A percentile compares a stretch with the other conserved stretches of the same genome.
phyloP scores from a whole-genome alignment of 2,113 vertebrate species.

The Sebastes schlegelii region DNA sequence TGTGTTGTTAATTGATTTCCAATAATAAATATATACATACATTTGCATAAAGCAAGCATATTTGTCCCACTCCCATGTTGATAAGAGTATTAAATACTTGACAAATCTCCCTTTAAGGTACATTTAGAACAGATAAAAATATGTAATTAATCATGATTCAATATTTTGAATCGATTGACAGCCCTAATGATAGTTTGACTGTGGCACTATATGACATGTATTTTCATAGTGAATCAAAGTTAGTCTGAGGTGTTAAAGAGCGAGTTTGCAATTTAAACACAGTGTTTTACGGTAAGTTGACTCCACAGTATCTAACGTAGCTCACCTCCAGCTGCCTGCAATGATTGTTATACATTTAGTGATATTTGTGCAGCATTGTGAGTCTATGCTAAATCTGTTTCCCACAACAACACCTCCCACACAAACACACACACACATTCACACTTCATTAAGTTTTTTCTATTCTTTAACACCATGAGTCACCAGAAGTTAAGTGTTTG shows the following conservation, averaged over 20 bases:
- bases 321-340: not conserved
- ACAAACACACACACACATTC: slow-evolving; percentile 15
- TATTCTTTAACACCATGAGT: slow-evolving; percentile 32
- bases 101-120: too few species aligned
- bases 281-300: not conserved
- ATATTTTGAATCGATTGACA: too few species aligned
- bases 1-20: too few species aligned
- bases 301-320: not conserved
- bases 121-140: too few species aligned
- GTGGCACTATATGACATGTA: not conserved
- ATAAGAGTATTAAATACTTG: too few species aligned
- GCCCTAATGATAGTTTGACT: not conserved
- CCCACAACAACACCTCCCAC: not conserved
- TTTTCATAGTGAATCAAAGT: not conserved
- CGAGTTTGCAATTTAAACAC: not conserved
- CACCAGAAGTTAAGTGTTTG: slow-evolving; percentile 46
- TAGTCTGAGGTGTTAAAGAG: not conserved
- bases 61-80: too few species aligned
- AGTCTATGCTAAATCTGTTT: not conserved
- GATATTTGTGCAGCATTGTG: not conserved
- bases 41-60: too few species aligned
- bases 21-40: too few species aligned
- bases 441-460: slow-evolving; percentile 1
- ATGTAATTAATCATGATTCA: too few species aligned
- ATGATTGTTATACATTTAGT: not conserved